Evolutionary conservation across 2,888 invertebrate species (phyloP), one percentile per base, ranked within the genome.

Genomic region (Pammene aurita): DNA sequence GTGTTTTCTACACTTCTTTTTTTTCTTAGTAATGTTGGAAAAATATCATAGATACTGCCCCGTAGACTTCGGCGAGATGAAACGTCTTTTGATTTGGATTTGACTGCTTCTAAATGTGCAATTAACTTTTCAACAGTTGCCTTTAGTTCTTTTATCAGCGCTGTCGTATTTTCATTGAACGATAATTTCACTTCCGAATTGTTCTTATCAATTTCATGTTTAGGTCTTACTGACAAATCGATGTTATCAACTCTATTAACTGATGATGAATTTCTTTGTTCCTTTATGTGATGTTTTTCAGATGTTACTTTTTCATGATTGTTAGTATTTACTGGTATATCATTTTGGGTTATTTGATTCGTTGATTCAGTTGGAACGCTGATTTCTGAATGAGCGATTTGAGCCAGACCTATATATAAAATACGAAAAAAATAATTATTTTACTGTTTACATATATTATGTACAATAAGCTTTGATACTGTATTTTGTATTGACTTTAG

Each of bases 81-180:
- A 0, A 5, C 0, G 5, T 18, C 9, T 5, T 41, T 52, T 10
- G 52, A 9, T 26, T 38, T 18, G 5, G 18, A 18, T 26, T 41
- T 52, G 9, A 14, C 1, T 18, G 18, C 38, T 38, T 38, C 41
- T 52, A 62, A 52, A 50, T 62, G 35, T 13, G 13, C 38, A 13
- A 50, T 18, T 52, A 62, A 9, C n/a, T 62, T 41, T n/a, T 62
- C 62, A 13, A 62, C 18, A 10, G 41, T 14, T n/a, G 18, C 38
- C 18, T 50, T 52, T 16, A 38, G 41, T 50, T 62, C 50, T 5
- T 41, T 16, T 52, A 62, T 62, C 38, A 41, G n/a, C 13, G 38
- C 26, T 18, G 62, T 62, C 2, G 62, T 41, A 26, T 62, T 52
- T 18, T 61, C 50, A 50, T 38, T 61, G 5, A 61, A 61, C 13